Conservation (phyloP, 2,797 vertebrate species). For the Ptychadena robeensis region DNA sequence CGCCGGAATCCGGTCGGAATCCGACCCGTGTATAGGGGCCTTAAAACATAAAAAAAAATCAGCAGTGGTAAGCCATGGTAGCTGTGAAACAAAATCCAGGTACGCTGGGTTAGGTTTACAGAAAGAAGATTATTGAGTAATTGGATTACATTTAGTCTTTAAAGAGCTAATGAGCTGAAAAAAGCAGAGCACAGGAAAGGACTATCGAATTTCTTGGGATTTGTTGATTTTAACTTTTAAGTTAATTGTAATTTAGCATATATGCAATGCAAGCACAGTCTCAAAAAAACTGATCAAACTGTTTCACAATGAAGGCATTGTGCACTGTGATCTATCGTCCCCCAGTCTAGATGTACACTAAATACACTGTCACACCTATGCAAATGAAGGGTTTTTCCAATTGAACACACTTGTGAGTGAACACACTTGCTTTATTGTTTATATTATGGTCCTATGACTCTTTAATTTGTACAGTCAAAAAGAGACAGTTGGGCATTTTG, state of each 20-base stretch:
- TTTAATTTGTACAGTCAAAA: not conserved
- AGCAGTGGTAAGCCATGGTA: no score
- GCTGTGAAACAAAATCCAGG: not conserved
- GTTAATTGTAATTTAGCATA: not conserved
- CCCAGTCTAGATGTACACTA: not conserved
- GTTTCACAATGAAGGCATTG: not conserved
- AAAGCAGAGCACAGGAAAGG: not conserved
- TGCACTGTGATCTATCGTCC: not conserved
- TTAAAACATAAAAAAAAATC: no score
- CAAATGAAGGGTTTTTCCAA: not conserved
- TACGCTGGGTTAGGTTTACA: not conserved
- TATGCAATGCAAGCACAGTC: not conserved
- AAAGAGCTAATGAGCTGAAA: conserved; percentile 8
- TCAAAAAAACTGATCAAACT: not conserved
- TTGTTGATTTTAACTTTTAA: not conserved
- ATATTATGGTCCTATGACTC: not conserved
- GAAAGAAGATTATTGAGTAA: conserved; percentile 30
- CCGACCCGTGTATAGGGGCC: no score
- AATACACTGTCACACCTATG: not conserved
- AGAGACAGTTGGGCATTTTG: not conserved
- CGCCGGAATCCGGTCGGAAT: no score
- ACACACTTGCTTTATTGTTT: not conserved
- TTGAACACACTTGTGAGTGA: not conserved
- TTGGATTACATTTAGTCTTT: not conserved
- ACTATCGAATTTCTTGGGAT: not conserved